Conservation (phyloP, 2,113 vertebrate species). For the Hemicordylus capensis region DNA sequence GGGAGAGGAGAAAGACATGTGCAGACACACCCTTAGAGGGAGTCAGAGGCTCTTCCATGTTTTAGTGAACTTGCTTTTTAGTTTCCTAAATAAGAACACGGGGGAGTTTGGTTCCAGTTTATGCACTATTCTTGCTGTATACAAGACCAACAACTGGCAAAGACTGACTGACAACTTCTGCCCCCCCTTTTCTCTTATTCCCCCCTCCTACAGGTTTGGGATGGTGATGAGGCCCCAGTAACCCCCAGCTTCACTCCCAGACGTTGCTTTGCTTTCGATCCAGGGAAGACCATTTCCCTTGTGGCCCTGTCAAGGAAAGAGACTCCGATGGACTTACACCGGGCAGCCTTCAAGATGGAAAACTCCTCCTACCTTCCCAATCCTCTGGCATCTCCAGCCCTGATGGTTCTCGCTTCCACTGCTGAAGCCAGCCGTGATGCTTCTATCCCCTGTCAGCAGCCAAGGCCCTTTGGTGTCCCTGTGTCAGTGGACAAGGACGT, state of each 20-base stretch:
- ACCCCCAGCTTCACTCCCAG: conserved; percentile 62
- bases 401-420: conserved; percentile 98
- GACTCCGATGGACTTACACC: conserved; percentile 97
- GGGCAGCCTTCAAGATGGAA: conserved; percentile 99
- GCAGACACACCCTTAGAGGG: conserved; percentile 65
- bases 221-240: conserved; percentile 77
- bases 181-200: conserved; percentile 58
- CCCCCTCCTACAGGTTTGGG: conserved; percentile 69
- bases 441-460: conserved; percentile 97
- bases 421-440: conserved; percentile 97
- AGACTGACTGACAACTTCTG: conserved; percentile 61
- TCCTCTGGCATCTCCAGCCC: conserved; percentile 94
- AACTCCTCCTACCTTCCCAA: conserved; percentile 98
- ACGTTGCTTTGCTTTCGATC: conserved; percentile 71
- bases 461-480: conserved; percentile 95
- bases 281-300: conserved; percentile 73
- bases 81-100: conserved; percentile 75
- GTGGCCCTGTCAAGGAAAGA: conserved; percentile 74
- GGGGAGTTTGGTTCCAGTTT: conserved; percentile 64
- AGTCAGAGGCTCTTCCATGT: conserved; percentile 72
- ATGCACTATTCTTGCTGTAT: conserved; percentile 63
- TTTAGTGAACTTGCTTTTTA: conserved; percentile 78
- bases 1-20: not conserved
- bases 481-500: conserved; percentile 98
- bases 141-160: conserved; percentile 53